These are phyloP conservation scores for Pachypeltis micranthus DNA, from an alignment of 1,140 invertebrate species.

Conservation along the genomic window DNA sequence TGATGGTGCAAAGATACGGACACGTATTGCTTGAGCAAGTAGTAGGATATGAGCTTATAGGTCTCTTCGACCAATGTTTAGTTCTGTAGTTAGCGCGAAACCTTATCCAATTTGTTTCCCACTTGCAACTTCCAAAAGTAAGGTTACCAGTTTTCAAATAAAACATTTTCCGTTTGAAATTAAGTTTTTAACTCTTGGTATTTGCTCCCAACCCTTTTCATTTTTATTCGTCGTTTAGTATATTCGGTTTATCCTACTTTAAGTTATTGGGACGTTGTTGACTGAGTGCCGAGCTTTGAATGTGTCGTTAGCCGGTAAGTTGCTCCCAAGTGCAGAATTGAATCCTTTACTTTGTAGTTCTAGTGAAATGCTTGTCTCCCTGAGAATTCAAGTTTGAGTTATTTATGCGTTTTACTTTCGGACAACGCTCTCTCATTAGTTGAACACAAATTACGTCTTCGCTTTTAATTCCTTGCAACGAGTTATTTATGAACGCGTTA, in stretches of 20 bases:
- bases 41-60: no score
- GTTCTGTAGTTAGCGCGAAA: no score
- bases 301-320: slow-evolving; percentile 6
- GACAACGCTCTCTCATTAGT: background rate
- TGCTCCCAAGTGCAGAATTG: background rate
- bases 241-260: background rate
- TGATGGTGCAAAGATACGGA: no score
- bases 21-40: no score
- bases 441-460: background rate
- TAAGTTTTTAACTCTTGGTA: background rate
- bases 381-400: background rate
- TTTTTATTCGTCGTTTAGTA: background rate
- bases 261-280: no score
- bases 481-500: background rate
- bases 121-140: background rate
- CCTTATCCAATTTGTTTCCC: background rate
- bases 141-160: background rate
- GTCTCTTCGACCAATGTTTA: no score
- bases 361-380: background rate
- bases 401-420: background rate
- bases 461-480: background rate
- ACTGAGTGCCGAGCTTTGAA: background rate
- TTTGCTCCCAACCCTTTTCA: no score
- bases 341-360: background rate
- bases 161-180: background rate